Percentiles rank a stretch among this genome's conserved stretches.
These are phyloP conservation scores for Pantherophis alleghaniensis DNA, from an alignment of 2,797 vertebrate genomes.

Conservation along the genomic window DNA sequence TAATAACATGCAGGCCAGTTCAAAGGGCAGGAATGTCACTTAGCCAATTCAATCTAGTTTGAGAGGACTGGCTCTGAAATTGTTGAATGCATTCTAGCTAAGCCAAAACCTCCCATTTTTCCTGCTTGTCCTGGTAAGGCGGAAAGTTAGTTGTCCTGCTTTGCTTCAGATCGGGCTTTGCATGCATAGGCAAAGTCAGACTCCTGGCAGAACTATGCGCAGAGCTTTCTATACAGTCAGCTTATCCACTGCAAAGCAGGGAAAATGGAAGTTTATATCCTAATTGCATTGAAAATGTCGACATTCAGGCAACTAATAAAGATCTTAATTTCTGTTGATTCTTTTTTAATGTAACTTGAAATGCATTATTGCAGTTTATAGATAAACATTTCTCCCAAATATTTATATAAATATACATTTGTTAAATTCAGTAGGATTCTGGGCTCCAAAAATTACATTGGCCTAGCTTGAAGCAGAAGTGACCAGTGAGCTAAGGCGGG, in stretches of 20 bases:
- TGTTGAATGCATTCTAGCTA: neutral
- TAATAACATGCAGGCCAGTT: neutral
- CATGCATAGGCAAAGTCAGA: neutral
- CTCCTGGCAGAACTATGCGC: neutral
- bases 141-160: neutral
- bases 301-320: neutral
- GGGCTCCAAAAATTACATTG: neutral
- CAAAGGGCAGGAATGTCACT: neutral
- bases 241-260: neutral
- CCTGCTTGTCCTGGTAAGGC: neutral
- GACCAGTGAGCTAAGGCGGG: neutral
- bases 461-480: neutral
- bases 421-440: neutral
- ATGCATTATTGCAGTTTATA: neutral
- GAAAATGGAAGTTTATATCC: neutral
- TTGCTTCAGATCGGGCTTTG: neutral
- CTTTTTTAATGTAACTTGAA: neutral
- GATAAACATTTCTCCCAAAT: too few species aligned
- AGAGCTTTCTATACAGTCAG: neutral
- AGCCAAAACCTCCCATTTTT: neutral
- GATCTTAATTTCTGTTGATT: neutral
- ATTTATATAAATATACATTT: neutral
- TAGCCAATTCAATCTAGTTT: neutral
- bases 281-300: neutral
- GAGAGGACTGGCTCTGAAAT: neutral